Evolutionary conservation across 2,888 invertebrate species (phyloP).

Genomic region (Ormyrus labotus): DNA sequence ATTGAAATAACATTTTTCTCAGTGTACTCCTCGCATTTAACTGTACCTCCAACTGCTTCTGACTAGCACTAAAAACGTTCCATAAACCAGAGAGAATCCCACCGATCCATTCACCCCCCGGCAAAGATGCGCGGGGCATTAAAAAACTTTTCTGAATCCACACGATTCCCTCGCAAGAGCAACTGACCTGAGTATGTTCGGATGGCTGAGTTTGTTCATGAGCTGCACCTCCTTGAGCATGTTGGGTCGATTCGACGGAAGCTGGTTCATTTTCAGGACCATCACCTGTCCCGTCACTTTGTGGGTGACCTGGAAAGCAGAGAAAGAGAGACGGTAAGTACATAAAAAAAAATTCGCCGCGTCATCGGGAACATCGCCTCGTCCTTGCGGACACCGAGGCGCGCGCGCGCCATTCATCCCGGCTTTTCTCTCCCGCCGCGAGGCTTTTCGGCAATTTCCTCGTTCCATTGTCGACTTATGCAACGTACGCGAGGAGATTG

Average conservation of each 20-base stretch:
- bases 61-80: too few species aligned
- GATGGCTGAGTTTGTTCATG: conserved; percentile 96
- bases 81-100: too few species aligned
- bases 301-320: conserved; percentile 89
- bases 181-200: conserved; percentile 91
- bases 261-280: conserved; percentile 98
- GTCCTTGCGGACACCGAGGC: conserved; percentile 16
- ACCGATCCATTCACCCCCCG: too few species aligned
- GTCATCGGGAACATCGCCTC: conserved; percentile 38
- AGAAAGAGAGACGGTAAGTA: conserved; percentile 8
- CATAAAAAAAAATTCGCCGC: background rate
- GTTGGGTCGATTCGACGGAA: conserved; percentile 94
- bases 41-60: too few species aligned
- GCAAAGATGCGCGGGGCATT: too few species aligned
- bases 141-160: too few species aligned
- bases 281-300: conserved; percentile 94
- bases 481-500: too few species aligned
- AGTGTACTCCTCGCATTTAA: too few species aligned
- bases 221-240: conserved; percentile 98
- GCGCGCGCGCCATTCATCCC: background rate
- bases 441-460: conserved; percentile 25
- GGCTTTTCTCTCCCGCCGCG: too few species aligned
- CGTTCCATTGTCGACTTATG: too few species aligned
- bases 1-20: too few species aligned
- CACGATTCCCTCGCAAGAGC: too few species aligned